Percentiles rank a stretch among this genome's conserved stretches.
Conservation (phyloP, 1,140 invertebrate species). For the Ctenoplectra terminalis region DNA sequence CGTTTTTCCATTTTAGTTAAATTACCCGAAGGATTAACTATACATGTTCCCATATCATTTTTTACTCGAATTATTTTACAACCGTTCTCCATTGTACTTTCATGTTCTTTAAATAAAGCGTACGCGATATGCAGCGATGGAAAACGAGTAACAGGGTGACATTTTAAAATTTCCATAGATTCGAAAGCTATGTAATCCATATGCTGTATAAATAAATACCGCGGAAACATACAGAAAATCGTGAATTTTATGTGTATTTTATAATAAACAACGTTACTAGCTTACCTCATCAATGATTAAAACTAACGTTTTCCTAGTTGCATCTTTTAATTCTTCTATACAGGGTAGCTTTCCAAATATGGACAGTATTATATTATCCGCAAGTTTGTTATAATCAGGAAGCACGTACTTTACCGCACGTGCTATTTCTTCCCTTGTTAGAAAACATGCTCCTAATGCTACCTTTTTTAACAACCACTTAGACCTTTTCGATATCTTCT, state of each 20-base stretch:
- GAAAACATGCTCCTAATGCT: constrained; percentile 73
- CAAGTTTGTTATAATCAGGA: constrained; percentile 80
- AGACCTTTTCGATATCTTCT: constrained; percentile 75
- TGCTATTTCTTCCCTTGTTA: constrained; percentile 80
- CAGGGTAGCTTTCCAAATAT: constrained; percentile 77
- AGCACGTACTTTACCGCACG: constrained; percentile 77
- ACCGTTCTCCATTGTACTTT: constrained; percentile 84
- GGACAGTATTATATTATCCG: constrained; percentile 77
- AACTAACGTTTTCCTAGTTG: constrained; percentile 85
- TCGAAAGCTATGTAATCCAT: constrained; percentile 91
- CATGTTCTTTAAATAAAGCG: constrained; percentile 85
- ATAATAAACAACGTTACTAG: no score
- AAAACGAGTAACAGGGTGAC: constrained; percentile 87
- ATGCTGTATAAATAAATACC: constrained; percentile 83
- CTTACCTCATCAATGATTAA: constrained; percentile 87
- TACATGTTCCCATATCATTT: constrained; percentile 82
- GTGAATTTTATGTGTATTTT: constrained; percentile 7
- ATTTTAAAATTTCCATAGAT: constrained; percentile 85
- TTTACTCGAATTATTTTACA: constrained; percentile 82
- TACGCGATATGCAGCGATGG: constrained; percentile 89
- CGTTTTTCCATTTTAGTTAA: constrained; percentile 87
- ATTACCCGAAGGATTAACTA: constrained; percentile 88
- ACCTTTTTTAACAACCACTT: constrained; percentile 83
- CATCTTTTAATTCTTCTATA: constrained; percentile 78
- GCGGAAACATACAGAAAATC: constrained; percentile 30